Conservation (phyloP, 1,140 invertebrate species). For the Scaptomyza montana region DNA sequence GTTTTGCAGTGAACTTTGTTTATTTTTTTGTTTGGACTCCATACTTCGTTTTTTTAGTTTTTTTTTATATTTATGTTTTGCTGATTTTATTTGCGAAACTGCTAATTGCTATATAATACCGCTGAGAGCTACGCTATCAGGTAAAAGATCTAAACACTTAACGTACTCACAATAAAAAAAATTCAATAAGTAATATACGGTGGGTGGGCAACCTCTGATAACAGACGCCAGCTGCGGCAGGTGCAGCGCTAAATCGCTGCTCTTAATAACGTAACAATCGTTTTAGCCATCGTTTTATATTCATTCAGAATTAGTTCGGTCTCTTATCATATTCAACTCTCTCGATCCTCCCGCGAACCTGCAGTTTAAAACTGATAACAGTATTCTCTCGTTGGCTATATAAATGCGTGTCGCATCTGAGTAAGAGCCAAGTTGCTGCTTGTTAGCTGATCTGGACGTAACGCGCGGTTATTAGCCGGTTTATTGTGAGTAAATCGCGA, state of each 20-base stretch:
- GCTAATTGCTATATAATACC: not conserved
- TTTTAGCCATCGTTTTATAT: conserved; percentile 6
- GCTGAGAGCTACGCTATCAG: conserved; percentile 2
- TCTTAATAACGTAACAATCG: not conserved
- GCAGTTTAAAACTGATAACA: conserved; percentile 35
- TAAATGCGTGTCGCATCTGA: conserved; percentile 25
- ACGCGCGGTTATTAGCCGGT: conserved; percentile 17
- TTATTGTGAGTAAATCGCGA: conserved; percentile 35
- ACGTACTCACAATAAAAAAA: not conserved
- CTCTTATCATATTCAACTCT: conserved; percentile 19
- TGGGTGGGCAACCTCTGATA: not conserved
- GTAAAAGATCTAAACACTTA: not conserved
- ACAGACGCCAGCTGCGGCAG: not conserved
- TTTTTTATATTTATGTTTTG: conserved; percentile 20
- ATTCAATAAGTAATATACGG: conserved; percentile 5
- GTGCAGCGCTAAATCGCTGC: not conserved
- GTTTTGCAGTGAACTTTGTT: conserved; percentile 34
- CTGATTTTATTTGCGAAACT: conserved; percentile 25
- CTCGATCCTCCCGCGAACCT: conserved; percentile 24
- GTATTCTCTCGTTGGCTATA: conserved; percentile 27
- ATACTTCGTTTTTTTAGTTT: conserved; percentile 1
- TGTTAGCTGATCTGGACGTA: conserved; percentile 34
- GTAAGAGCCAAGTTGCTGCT: conserved; percentile 35
- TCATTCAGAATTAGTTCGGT: conserved; percentile 28
- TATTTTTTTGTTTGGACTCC: not conserved